A percentile compares a stretch with the other conserved stretches of the same genome.
These are phyloP conservation scores for Tolypeutes matacus DNA, from an alignment of 2,797 vertebrate genomes.

Conservation along the genomic window DNA sequence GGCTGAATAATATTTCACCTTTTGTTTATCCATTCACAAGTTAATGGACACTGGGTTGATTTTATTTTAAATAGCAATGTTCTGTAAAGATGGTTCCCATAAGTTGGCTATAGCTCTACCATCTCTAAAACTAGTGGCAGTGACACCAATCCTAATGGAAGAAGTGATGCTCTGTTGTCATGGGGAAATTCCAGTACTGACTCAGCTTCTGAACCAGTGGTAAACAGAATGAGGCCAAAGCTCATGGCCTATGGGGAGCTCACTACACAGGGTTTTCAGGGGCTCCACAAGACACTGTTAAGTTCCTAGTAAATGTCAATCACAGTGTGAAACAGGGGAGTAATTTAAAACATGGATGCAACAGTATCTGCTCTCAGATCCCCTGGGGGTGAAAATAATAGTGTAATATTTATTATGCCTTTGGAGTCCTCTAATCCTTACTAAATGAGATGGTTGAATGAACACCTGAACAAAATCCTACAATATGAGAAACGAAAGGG, in stretches of 20 bases:
- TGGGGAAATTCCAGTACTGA: neutral
- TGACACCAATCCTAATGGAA: neutral
- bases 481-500: neutral
- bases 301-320: neutral
- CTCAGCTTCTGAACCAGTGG: neutral
- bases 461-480: neutral
- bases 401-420: neutral
- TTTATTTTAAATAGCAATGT: neutral
- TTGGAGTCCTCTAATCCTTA: neutral
- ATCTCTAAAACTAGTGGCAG: neutral
- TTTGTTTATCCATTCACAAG: too few species aligned
- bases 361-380: neutral
- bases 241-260: neutral
- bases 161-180: neutral
- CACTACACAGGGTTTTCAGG: neutral
- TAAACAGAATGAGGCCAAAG: neutral
- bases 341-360: neutral
- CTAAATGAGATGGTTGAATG: neutral
- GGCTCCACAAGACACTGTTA: neutral
- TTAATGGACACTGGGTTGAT: too few species aligned
- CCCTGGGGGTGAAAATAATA: neutral
- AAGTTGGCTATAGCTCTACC: neutral
- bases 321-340: neutral
- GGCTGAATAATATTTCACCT: too few species aligned
- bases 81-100: neutral